A percentile compares a stretch with the other conserved stretches of the same genome.
phyloP scores from a whole-genome alignment of 2,113 vertebrate species.

The Ursus arctos region DNA sequence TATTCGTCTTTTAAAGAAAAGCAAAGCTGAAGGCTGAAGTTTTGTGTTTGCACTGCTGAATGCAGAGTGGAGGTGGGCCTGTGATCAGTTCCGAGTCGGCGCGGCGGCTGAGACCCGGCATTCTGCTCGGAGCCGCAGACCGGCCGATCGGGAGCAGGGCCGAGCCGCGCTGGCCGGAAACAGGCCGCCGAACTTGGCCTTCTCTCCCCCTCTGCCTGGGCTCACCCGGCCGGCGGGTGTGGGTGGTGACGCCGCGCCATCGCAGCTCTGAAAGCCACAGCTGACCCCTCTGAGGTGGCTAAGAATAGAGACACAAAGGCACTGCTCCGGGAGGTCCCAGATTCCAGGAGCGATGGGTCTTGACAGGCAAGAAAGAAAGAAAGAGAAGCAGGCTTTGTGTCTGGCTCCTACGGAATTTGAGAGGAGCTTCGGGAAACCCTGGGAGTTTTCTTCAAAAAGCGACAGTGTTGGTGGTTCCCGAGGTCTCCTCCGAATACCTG shows the following conservation, averaged over 20 bases:
- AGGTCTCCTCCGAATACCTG: not conserved
- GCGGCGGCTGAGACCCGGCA: not conserved
- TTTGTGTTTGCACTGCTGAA: slow-evolving; percentile 27
- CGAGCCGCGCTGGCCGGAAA: not conserved
- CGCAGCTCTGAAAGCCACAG: not conserved
- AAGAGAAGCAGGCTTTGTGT: not conserved
- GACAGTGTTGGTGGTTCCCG: not conserved
- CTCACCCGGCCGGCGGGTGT: not conserved
- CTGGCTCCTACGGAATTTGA: not conserved
- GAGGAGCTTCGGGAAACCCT: not conserved
- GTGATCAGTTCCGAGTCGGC: not conserved
- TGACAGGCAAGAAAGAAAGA: not conserved
- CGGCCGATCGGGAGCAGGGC: not conserved
- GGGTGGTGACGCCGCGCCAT: not conserved
- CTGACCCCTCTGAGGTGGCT: not conserved
- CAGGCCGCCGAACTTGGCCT: not conserved
- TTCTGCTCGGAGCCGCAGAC: not conserved
- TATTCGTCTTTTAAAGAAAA: slow-evolving; percentile 37
- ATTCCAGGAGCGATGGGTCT: not conserved
- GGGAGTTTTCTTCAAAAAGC: not conserved
- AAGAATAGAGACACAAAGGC: not conserved
- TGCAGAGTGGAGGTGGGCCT: not conserved
- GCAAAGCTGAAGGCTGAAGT: not conserved
- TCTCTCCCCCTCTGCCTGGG: not conserved
- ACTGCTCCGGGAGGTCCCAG: not conserved